A percentile compares a stretch with the other conserved stretches of the same genome.
Evolutionary conservation across 2,888 invertebrate genomes (phyloP).

Genomic region (Leptothorax acervorum): DNA sequence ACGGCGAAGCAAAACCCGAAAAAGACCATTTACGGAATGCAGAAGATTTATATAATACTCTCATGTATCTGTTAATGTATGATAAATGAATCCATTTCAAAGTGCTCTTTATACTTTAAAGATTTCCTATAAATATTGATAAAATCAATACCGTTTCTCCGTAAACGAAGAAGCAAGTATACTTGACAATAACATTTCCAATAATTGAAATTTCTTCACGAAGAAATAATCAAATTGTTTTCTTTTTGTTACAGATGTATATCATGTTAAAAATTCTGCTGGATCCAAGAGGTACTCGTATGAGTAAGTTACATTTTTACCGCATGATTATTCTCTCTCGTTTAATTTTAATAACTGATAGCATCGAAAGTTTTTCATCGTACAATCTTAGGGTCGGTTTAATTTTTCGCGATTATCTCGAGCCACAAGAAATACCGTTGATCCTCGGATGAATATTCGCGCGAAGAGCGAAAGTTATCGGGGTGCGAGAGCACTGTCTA

Average conservation of each 20-base stretch:
- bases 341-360: not conserved
- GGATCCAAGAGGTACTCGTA: not conserved
- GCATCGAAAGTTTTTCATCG: not conserved
- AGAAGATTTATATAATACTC: conserved; percentile 20
- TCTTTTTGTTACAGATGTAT: too few species aligned
- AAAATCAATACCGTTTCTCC: not conserved
- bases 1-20: not conserved
- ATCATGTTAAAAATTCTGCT: not conserved
- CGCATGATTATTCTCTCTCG: not conserved
- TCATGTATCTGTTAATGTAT: not conserved
- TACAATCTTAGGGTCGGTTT: not conserved
- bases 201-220: not conserved
- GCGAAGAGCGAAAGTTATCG: conserved; percentile 46
- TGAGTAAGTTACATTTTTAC: not conserved
- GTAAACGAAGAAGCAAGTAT: not conserved
- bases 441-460: conserved; percentile 30
- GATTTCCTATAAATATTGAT: conserved; percentile 5
- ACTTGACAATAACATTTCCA: not conserved
- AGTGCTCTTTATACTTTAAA: not conserved
- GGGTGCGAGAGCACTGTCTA: not conserved
- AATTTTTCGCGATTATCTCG: conserved; percentile 21
- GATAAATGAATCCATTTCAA: not conserved
- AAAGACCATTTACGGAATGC: not conserved
- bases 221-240: not conserved
- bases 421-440: conserved; percentile 24